phyloP scores from a whole-genome alignment of 2,888 invertebrate species.

The Allacma fusca region DNA sequence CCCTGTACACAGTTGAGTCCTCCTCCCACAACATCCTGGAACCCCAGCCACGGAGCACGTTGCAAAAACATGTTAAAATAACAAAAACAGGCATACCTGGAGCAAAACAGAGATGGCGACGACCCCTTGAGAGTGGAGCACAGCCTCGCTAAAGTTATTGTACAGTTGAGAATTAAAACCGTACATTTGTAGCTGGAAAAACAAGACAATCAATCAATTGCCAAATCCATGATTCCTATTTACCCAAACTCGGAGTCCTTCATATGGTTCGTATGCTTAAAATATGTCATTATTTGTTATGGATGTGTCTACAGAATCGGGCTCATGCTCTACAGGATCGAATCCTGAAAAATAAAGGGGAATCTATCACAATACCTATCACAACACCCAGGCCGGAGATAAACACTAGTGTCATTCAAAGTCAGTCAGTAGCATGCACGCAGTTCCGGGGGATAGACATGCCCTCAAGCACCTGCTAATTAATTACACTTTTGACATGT shows the following conservation, averaged over 20 bases:
- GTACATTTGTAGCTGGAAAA: constrained; percentile 93
- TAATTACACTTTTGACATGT: constrained; percentile 12
- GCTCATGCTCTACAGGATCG: too few relatives aligned
- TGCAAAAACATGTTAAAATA: background rate
- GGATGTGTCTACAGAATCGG: too few relatives aligned
- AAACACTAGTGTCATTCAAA: background rate
- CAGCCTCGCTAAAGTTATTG: constrained; percentile 93
- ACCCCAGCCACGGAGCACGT: too few relatives aligned
- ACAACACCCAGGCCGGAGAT: background rate
- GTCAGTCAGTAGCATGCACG: background rate
- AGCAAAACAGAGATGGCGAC: constrained; percentile 92
- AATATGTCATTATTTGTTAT: too few relatives aligned
- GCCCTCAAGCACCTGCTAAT: background rate
- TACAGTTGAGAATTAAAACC: constrained; percentile 98
- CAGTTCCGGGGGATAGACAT: background rate
- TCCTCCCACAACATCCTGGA: too few relatives aligned
- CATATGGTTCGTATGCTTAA: too few relatives aligned
- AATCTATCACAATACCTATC: background rate
- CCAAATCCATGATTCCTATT: background rate
- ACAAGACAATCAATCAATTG: constrained; percentile 33
- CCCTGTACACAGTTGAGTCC: too few relatives aligned
- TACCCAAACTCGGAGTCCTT: too few relatives aligned
- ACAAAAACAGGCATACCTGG: constrained; percentile 73
- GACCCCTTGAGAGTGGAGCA: constrained; percentile 92
- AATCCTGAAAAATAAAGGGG: background rate